These are phyloP conservation scores for Ochotona curzoniae DNA, from an alignment of 2,113 vertebrate genomes.

Conservation along the genomic window DNA sequence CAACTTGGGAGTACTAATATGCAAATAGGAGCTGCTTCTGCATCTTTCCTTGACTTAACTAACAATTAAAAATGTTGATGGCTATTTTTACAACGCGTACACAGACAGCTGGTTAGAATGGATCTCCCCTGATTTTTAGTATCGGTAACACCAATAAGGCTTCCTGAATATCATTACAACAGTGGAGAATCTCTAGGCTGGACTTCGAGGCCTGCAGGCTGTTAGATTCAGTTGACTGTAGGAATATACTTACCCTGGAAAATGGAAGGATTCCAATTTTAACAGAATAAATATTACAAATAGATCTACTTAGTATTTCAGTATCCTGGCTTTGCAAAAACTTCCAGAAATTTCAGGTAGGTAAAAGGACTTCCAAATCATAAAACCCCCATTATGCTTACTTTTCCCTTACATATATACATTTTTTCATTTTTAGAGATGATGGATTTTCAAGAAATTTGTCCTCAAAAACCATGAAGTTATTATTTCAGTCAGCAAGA, in stretches of 20 bases:
- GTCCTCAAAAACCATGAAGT: constrained; percentile 32
- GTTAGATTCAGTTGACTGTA: background rate
- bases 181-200: background rate
- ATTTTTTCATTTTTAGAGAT: constrained; percentile 40
- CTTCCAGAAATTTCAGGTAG: background rate
- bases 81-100: background rate
- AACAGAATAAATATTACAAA: background rate
- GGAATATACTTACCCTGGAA: background rate
- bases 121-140: background rate
- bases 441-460: background rate
- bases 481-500: constrained; percentile 56
- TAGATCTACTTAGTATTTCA: background rate
- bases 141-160: background rate
- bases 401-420: background rate
- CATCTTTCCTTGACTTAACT: background rate
- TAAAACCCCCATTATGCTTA: background rate
- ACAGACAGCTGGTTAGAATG: background rate
- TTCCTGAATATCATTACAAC: background rate
- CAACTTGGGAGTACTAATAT: background rate
- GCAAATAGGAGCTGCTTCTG: background rate
- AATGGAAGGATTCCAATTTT: background rate
- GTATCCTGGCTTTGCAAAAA: background rate
- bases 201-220: background rate
- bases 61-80: background rate
- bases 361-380: background rate